Evolutionary conservation across 2,888 invertebrate genomes (phyloP).

Genomic region (Epirrhoe tristata): DNA sequence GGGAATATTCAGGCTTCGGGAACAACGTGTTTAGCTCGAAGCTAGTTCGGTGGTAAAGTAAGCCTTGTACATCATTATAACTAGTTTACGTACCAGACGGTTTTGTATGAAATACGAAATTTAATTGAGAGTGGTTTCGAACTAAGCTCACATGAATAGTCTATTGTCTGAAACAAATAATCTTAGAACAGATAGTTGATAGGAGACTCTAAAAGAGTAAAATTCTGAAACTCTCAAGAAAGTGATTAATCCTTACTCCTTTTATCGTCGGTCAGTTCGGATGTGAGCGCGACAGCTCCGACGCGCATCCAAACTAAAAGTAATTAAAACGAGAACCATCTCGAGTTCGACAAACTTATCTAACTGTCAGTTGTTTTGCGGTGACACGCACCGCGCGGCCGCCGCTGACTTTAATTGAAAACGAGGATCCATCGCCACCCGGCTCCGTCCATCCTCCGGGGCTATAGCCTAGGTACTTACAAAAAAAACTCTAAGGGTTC

Average conservation of each 20-base stretch:
- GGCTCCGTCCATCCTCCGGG: conserved; percentile 9
- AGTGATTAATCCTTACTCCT: not conserved
- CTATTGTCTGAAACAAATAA: not conserved
- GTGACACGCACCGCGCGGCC: conserved; percentile 27
- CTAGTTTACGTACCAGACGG: not conserved
- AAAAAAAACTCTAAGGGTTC: not conserved
- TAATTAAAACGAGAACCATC: conserved; percentile 46
- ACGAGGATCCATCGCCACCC: conserved; percentile 47
- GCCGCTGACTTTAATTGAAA: conserved; percentile 50
- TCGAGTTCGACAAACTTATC: conserved; percentile 48
- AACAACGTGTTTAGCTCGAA: not conserved
- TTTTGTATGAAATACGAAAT: not conserved
- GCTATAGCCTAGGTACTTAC: not conserved
- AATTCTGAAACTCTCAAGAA: too few relatives aligned
- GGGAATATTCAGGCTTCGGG: conserved; percentile 5
- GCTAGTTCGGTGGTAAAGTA: not conserved
- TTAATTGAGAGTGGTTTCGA: not conserved
- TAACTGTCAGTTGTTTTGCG: conserved; percentile 51
- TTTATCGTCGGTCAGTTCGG: conserved; percentile 1
- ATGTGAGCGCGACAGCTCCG: conserved; percentile 19
- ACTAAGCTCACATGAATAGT: not conserved
- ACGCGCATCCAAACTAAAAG: conserved; percentile 47
- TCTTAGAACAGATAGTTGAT: not conserved
- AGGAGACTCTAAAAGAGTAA: too few relatives aligned
- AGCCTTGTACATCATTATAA: not conserved